Percentiles rank a stretch among this genome's conserved stretches.
These are phyloP conservation scores for Puma concolor DNA, from an alignment of 2,113 vertebrate species.

Conservation along the genomic window DNA sequence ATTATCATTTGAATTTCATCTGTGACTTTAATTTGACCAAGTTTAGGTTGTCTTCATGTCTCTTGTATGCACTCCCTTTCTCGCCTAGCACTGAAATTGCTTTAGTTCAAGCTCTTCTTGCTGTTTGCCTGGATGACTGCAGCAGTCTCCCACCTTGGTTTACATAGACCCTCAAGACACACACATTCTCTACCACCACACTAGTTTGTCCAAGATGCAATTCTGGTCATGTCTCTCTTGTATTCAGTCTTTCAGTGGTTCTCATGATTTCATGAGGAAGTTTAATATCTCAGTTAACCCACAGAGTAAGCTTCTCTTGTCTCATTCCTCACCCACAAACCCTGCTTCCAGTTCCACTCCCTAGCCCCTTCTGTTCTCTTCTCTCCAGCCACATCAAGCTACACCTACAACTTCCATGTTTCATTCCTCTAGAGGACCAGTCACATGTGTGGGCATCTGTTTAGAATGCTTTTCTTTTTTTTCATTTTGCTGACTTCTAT, in stretches of 20 bases:
- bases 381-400: background rate
- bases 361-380: background rate
- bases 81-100: background rate
- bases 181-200: background rate
- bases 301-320: background rate
- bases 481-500: background rate
- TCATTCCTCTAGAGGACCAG: background rate
- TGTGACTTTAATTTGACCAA: background rate
- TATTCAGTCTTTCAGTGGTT: background rate
- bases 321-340: background rate
- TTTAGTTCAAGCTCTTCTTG: background rate
- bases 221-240: background rate
- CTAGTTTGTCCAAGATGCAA: background rate
- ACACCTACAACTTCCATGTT: background rate
- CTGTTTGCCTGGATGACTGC: background rate
- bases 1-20: background rate
- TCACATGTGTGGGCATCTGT: background rate
- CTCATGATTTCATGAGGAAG: background rate
- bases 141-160: background rate
- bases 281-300: background rate
- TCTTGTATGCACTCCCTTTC: background rate
- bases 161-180: background rate
- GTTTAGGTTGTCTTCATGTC: background rate
- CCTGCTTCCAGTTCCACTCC: background rate
- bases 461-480: constrained; percentile 4